Percentiles rank a stretch among this genome's conserved stretches.
These are phyloP conservation scores for Lymantria dispar DNA, from an alignment of 2,888 invertebrate species.

Conservation along the genomic window DNA sequence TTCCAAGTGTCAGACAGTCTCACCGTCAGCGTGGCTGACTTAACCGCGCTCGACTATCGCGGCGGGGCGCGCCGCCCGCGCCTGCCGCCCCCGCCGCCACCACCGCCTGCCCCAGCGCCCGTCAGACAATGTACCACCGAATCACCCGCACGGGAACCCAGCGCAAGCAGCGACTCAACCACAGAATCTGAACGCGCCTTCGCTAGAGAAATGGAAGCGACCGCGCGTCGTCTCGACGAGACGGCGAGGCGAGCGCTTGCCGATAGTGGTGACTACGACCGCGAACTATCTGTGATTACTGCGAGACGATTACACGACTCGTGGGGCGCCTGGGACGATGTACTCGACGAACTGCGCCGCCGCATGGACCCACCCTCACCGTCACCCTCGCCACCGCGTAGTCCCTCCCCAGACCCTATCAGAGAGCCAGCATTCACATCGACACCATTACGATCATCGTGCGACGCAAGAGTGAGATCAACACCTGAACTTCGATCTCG, in stretches of 20 bases:
- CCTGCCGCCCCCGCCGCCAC: conserved; percentile 62
- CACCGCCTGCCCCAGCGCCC: conserved; percentile 48
- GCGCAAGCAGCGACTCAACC: conserved; percentile 73
- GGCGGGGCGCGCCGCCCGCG: conserved; percentile 62
- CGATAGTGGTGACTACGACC: conserved; percentile 80
- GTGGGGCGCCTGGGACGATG: conserved; percentile 80
- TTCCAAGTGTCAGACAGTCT: conserved; percentile 74
- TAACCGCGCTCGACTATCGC: conserved; percentile 83
- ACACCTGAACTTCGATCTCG: conserved; percentile 84
- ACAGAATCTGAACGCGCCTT: conserved; percentile 75
- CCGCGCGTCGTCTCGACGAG: conserved; percentile 70
- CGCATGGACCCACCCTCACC: conserved; percentile 66
- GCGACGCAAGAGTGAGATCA: conserved; percentile 69
- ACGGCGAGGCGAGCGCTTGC: conserved; percentile 68
- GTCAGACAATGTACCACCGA: conserved; percentile 41
- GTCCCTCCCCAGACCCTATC: conserved; percentile 66
- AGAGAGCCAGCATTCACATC: conserved; percentile 79
- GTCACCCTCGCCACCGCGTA: conserved; percentile 66
- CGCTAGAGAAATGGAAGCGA: conserved; percentile 73
- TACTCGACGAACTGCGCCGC: conserved; percentile 70
- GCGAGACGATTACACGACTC: conserved; percentile 72
- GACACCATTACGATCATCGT: conserved; percentile 79
- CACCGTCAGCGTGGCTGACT: conserved; percentile 84
- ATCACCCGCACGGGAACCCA: conserved; percentile 64
- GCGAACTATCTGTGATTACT: conserved; percentile 80